Percentiles rank a stretch among this genome's conserved stretches.
phyloP scores from a whole-genome alignment of 2,113 vertebrate genomes.

The Hipposideros armiger region DNA sequence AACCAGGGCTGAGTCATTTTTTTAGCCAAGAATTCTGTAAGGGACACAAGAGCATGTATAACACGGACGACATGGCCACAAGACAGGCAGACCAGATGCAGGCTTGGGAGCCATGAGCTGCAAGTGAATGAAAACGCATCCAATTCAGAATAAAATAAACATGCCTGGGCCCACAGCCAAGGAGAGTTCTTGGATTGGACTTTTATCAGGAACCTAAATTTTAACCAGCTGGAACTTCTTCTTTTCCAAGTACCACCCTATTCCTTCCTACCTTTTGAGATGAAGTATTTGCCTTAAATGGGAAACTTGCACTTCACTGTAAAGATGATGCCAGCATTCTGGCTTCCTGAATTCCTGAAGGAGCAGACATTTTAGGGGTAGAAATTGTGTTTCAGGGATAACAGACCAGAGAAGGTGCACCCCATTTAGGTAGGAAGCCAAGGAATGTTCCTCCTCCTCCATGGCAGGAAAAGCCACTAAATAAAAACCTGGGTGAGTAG shows the following conservation, averaged over 20 bases:
- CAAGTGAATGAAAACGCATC: constrained; percentile 82
- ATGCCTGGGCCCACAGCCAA: constrained; percentile 77
- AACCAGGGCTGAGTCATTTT: constrained; percentile 38
- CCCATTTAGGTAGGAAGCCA: background rate
- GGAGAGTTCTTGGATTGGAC: constrained; percentile 74
- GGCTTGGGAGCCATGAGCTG: constrained; percentile 52
- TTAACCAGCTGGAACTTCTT: constrained; percentile 80
- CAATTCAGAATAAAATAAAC: constrained; percentile 81
- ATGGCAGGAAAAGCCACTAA: constrained; percentile 19
- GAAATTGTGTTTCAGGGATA: constrained; percentile 32
- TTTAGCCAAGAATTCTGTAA: constrained; percentile 52
- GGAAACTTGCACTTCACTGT: constrained; percentile 75
- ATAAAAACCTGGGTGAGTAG: constrained; percentile 14
- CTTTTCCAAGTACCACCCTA: constrained; percentile 77
- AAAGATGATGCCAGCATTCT: constrained; percentile 71
- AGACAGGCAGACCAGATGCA: constrained; percentile 63
- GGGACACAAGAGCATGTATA: constrained; percentile 27
- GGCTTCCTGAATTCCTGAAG: constrained; percentile 57
- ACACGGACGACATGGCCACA: background rate
- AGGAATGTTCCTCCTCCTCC: background rate
- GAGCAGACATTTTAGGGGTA: background rate
- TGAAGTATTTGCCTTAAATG: constrained; percentile 82
- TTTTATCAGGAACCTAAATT: constrained; percentile 83
- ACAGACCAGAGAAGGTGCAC: constrained; percentile 12
- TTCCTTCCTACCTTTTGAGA: constrained; percentile 76